These are phyloP conservation scores for Perdita meconis DNA, from an alignment of 2,888 invertebrate species.

Conservation along the genomic window DNA sequence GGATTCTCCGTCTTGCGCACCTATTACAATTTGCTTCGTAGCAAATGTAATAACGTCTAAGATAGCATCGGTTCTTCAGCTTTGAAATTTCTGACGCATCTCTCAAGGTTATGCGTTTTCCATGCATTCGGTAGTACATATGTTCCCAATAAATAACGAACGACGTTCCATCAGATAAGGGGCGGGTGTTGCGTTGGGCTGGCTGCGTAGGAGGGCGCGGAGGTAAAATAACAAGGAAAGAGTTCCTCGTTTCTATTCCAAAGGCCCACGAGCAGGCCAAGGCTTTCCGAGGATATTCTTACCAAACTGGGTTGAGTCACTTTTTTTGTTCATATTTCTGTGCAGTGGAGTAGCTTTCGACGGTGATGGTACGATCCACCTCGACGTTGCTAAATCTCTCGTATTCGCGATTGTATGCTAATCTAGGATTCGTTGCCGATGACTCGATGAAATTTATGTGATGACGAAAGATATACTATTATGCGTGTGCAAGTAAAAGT, in stretches of 20 bases:
- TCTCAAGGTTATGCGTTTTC: slow-evolving; percentile 17
- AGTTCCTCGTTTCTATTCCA: slow-evolving; percentile 43
- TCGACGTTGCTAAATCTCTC: slow-evolving; percentile 37
- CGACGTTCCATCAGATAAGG: slow-evolving; percentile 19
- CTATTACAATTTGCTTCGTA: background rate
- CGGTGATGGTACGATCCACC: slow-evolving; percentile 11
- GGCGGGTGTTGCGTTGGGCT: background rate
- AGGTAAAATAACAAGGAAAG: background rate
- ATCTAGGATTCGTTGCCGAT: slow-evolving; percentile 20
- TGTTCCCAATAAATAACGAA: background rate
- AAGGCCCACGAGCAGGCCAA: slow-evolving; percentile 46
- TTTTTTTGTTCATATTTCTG: slow-evolving; percentile 39
- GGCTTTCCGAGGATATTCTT: slow-evolving; percentile 47
- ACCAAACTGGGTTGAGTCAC: slow-evolving; percentile 65
- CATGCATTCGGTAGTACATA: background rate
- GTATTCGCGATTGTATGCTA: slow-evolving; percentile 48
- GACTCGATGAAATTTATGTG: background rate
- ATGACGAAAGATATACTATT: background rate
- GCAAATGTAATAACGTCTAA: background rate
- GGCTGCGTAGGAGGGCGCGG: background rate
- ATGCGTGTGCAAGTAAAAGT: background rate
- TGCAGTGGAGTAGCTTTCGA: slow-evolving; percentile 37
- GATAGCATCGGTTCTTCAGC: background rate
- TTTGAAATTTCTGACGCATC: slow-evolving; percentile 34
- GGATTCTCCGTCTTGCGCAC: background rate